phyloP scores from a whole-genome alignment of 1,140 invertebrate species.

The Himalopsyche phryganea region DNA sequence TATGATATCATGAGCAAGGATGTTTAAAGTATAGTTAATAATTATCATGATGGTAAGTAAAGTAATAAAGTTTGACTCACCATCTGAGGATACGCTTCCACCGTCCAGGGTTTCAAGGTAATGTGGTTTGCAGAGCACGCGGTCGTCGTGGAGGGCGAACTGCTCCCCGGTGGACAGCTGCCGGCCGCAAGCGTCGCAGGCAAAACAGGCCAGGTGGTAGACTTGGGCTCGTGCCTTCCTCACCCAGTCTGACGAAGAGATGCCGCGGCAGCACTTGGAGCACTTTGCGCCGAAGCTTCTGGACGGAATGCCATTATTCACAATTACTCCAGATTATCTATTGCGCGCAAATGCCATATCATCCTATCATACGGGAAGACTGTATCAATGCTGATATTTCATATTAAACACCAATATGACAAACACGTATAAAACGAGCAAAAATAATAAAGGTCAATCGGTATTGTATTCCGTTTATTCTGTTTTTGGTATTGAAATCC shows the following conservation, averaged over 20 bases:
- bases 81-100: slow-evolving; percentile 81
- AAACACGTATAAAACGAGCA: too few species aligned
- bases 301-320: slow-evolving; percentile 43
- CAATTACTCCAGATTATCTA: too few species aligned
- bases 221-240: slow-evolving; percentile 88
- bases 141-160: slow-evolving; percentile 90
- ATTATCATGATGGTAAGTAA: too few species aligned
- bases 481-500: too few species aligned
- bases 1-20: too few species aligned
- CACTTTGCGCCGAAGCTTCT: slow-evolving; percentile 97
- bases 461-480: too few species aligned
- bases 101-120: slow-evolving; percentile 92
- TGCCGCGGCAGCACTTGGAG: slow-evolving; percentile 88
- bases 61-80: slow-evolving; percentile 48
- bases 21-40: too few species aligned
- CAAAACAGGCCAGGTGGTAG: slow-evolving; percentile 98
- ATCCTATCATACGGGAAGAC: too few species aligned
- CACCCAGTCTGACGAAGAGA: slow-evolving; percentile 96
- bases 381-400: too few species aligned
- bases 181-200: slow-evolving; percentile 94
- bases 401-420: too few species aligned
- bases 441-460: too few species aligned
- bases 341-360: too few species aligned
- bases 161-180: slow-evolving; percentile 97
- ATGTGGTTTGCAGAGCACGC: slow-evolving; percentile 93